Conservation (phyloP, 2,113 vertebrate species). For the Sclerurus mexicanus region DNA sequence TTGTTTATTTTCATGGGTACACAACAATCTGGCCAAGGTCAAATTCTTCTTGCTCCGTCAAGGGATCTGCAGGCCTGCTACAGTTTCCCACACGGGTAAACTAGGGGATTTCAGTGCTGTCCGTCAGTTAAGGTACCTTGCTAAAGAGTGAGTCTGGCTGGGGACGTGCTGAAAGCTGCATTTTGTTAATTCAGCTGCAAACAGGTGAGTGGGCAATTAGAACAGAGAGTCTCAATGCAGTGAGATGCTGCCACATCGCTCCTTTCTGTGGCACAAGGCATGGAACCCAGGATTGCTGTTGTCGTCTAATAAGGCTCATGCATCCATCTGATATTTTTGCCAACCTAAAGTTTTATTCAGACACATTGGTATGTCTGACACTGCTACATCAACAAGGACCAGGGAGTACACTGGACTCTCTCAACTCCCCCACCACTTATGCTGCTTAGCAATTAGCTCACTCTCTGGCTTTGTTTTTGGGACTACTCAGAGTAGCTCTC, state of each 20-base stretch:
- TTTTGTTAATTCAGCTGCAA: not conserved
- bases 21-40: too few relatives aligned
- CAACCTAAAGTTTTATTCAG: not conserved
- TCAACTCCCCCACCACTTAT: not conserved
- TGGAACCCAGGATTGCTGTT: rapidly evolving
- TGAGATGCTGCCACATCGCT: not conserved
- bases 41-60: too few relatives aligned
- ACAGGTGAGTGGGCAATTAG: rapidly evolving
- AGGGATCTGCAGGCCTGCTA: too few relatives aligned
- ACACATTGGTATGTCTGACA: not conserved
- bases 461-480: not conserved
- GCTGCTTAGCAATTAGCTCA: not conserved
- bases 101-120: not conserved
- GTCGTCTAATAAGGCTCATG: not conserved
- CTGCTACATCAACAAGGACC: not conserved
- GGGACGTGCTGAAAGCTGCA: not conserved
- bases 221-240: not conserved
- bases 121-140: not conserved
- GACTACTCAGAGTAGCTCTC: not conserved
- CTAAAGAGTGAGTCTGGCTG: not conserved
- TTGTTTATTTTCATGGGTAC: too few relatives aligned
- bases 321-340: not conserved
- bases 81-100: too few relatives aligned
- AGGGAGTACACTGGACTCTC: not conserved
- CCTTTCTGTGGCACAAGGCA: not conserved